Evolutionary conservation across 2,888 invertebrate genomes (phyloP), one percentile per base, ranked within the genome.

Genomic region (Pheosia tremula): DNA sequence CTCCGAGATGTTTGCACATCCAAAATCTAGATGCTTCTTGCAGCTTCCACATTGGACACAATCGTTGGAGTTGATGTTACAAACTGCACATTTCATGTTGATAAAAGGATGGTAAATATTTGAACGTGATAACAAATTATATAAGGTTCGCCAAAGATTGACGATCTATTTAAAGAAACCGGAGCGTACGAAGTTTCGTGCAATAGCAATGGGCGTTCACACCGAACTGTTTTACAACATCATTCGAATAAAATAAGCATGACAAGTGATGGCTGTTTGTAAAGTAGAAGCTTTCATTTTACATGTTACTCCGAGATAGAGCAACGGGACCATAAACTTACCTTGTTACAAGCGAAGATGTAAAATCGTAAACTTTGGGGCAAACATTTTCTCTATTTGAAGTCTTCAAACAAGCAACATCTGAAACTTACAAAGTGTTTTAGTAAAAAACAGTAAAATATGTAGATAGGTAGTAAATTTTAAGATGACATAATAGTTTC

Each of bases 361-460:
- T 64, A 66, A 61, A 68, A 76, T 79, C 79, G 79, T 80, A 81
- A 80, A 80, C 62, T 74, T 74, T 68, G 67, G 69, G 66, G 57
- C 66, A 72, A 65, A 75, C 73, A 74, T 70, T 75, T 69, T 66
- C 65, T 66, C 72, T 73, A 71, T 72, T 72, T 70, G 61, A 67
- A 4, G 11, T n/a, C 39, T 39, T 13, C n/a, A 5, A 41, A 55
- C n/a, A 13, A 13, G 36, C 39, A 39, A 13, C 8, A 4, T 55
- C 7, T 53, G 37, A 39, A 55, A 55, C 4, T n/a, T 39, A 39
- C 11, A 7, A 0, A 37, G 39, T 55, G 50, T 55, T 55, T 55
- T 39, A 39, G 38, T 39, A 11, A 9, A 7, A 10, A 37, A 37
- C 9, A 37, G 37, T 53, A 53, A 36, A 9, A 53, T 37, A 36